A percentile compares a stretch with the other conserved stretches of the same genome.
Evolutionary conservation across 2,888 invertebrate genomes (phyloP).

Genomic region (Helobdella robusta): DNA sequence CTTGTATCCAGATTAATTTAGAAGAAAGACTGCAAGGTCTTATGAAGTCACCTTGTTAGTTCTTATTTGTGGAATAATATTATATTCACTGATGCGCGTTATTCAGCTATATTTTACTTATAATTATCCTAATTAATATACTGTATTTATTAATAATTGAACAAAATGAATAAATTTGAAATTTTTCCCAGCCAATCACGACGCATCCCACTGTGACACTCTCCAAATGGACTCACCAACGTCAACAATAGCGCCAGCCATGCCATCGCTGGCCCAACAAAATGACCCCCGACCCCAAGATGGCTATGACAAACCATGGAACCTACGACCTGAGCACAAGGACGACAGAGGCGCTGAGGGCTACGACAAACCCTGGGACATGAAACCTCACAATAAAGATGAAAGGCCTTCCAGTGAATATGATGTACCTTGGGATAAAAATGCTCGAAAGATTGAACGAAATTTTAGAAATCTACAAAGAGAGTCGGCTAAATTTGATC

Average conservation of each 20-base stretch:
- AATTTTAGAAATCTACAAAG: conserved; percentile 26
- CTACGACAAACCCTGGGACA: conserved; percentile 36
- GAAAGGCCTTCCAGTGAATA: conserved; percentile 32
- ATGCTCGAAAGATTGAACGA: conserved; percentile 28
- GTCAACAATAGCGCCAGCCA: not conserved
- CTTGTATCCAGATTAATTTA: conserved; percentile 39
- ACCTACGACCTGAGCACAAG: conserved; percentile 34
- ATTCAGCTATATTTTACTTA: no score
- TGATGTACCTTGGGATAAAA: conserved; percentile 34
- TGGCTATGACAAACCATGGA: conserved; percentile 37
- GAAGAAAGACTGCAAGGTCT: conserved; percentile 39
- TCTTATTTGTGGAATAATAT: no score
- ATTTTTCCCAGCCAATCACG: no score
- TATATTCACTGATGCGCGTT: no score
- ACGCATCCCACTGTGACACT: not conserved
- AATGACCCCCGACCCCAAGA: conserved; percentile 33
- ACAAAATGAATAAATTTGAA: no score
- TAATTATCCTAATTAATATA: no score
- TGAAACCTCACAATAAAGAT: conserved; percentile 34
- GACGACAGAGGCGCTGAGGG: conserved; percentile 33
- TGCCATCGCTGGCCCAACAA: not conserved
- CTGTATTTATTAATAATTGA: no score
- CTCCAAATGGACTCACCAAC: not conserved
- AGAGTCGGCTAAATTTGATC: conserved; percentile 20
- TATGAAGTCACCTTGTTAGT: no score